phyloP scores from a whole-genome alignment of 2,113 vertebrate genomes.

The Mesembrinibis cayennensis region DNA sequence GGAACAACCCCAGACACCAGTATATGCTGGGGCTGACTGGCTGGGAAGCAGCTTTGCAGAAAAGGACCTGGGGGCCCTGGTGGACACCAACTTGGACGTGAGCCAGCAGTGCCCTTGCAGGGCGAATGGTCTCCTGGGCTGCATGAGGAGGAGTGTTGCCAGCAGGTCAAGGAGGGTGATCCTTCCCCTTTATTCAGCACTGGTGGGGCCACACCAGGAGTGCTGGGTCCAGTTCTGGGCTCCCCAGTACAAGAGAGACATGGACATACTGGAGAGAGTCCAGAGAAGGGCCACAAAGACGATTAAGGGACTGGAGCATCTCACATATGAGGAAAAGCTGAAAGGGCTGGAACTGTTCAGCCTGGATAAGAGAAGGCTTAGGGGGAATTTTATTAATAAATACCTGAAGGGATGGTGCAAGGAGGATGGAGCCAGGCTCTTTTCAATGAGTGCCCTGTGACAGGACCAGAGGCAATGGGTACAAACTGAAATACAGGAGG shows the following conservation, averaged over 20 bases:
- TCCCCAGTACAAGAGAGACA: neutral
- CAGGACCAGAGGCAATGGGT: neutral
- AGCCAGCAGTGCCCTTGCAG: neutral
- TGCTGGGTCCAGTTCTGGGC: neutral
- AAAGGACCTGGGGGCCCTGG: neutral
- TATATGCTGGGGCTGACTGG: neutral
- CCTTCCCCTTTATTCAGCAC: neutral
- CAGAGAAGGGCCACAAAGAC: accelerated
- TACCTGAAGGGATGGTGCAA: neutral
- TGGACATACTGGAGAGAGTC: neutral
- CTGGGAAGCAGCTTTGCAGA: neutral
- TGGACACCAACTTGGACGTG: accelerated
- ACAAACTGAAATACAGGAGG: neutral
- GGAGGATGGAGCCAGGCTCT: neutral
- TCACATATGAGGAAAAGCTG: neutral
- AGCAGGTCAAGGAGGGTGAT: accelerated
- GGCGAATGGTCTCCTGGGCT: accelerated
- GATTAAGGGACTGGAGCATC: too few relatives aligned
- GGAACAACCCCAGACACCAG: neutral
- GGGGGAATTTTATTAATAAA: neutral
- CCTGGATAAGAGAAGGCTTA: neutral
- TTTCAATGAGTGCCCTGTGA: neutral
- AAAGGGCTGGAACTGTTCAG: neutral
- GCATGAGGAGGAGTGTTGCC: neutral
- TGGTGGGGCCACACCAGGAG: neutral